These are phyloP conservation scores for Drosophila littoralis DNA, from an alignment of 1,140 invertebrate genomes.

Conservation along the genomic window DNA sequence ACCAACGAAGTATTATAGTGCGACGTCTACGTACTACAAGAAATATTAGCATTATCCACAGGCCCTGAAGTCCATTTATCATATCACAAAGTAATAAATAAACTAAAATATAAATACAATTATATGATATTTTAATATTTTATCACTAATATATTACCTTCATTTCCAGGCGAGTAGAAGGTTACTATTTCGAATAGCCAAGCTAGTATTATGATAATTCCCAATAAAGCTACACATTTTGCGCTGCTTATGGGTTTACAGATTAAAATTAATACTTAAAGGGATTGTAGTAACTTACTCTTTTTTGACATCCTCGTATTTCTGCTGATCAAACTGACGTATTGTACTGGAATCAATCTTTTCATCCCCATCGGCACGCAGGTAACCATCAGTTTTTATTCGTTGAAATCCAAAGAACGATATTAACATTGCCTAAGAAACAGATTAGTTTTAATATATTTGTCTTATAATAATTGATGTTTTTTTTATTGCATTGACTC, in stretches of 20 bases:
- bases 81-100: slow-evolving; percentile 77
- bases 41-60: slow-evolving; percentile 80
- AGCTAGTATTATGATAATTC: slow-evolving; percentile 73
- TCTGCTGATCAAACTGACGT: slow-evolving; percentile 61
- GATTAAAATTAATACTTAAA: background rate
- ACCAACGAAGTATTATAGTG: slow-evolving; percentile 79
- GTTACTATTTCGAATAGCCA: slow-evolving; percentile 82
- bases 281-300: slow-evolving; percentile 56
- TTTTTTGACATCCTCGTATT: slow-evolving; percentile 79
- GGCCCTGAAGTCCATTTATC: slow-evolving; percentile 78
- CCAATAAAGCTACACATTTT: slow-evolving; percentile 76
- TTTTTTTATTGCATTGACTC: slow-evolving; percentile 16
- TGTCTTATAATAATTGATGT: background rate
- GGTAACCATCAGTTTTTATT: slow-evolving; percentile 52
- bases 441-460: background rate
- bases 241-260: slow-evolving; percentile 49
- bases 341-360: slow-evolving; percentile 15
- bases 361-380: slow-evolving; percentile 31
- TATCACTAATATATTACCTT: slow-evolving; percentile 22
- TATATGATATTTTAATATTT: background rate
- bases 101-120: slow-evolving; percentile 15
- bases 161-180: slow-evolving; percentile 72
- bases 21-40: slow-evolving; percentile 75
- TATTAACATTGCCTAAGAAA: slow-evolving; percentile 54
- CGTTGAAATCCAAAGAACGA: slow-evolving; percentile 82